Evolutionary conservation across 2,113 vertebrate species (phyloP), one percentile per base, ranked within the genome.

Genomic region (Agelaius tricolor): DNA sequence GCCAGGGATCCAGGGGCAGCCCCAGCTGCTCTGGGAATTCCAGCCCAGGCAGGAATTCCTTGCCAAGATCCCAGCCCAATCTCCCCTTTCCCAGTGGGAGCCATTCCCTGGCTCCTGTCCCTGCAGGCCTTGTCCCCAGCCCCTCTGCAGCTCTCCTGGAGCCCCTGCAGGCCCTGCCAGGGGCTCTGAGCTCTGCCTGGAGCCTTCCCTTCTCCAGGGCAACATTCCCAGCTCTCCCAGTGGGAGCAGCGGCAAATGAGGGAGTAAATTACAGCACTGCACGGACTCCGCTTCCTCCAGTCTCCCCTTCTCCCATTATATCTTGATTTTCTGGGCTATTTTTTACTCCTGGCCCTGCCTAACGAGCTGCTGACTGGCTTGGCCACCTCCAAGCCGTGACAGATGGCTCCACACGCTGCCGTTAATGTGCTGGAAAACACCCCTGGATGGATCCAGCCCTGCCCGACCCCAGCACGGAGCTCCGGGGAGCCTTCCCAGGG

Each of bases 341-440:
- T 51, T 57, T 81, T 33, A 4, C 13, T 87, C 35, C 74, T n/a
- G 55, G 91, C 75, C 69, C 52, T 87, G 55, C 88, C 62, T 95
- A 91, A 96, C 12, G 92, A 95, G 37, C 94, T 94, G 89, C 95
- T 89, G 92, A 87, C 44, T n/a, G 16, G 0, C 54, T 57, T 46
- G 10, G 33, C 93, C 95, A 95, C 92, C 92, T 89, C 90, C 66
- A 41, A 19, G 80, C 77, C 47, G 7, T 82, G 92, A 93, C 86
- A 91, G 95, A 92, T 46, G 92, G 90, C 95, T 94, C 89, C 89
- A 80, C 75, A 85, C 7, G 18, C 76, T 11, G 87, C 87, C 4
- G 37, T 30, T 84, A 68, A 89, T 57, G 84, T 58, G 66, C 80
- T 94, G 96, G 90, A 94, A 89, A 63, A 68, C 81, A 62, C 77